Percentiles rank a stretch among this genome's conserved stretches.
Conservation (phyloP, 2,797 vertebrate species). For the Scyliorhinus canicula region DNA sequence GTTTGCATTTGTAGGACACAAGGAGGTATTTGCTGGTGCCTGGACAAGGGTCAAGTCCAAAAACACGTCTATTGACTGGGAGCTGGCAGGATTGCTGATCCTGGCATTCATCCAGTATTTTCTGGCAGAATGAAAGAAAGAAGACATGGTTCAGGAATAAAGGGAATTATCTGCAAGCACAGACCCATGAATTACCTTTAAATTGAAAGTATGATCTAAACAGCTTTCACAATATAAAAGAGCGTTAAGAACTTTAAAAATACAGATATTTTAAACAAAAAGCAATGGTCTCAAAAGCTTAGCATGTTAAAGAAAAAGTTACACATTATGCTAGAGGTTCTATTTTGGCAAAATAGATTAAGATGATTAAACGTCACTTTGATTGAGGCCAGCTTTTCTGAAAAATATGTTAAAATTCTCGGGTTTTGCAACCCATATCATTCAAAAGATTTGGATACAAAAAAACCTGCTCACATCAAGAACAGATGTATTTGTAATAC, state of each 20-base stretch:
- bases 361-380: background rate
- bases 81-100: constrained; percentile 82
- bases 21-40: constrained; percentile 85
- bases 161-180: constrained; percentile 42
- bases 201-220: constrained; percentile 43
- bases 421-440: background rate
- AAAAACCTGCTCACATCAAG: background rate
- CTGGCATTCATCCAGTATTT: constrained; percentile 93
- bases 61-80: constrained; percentile 84
- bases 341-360: background rate
- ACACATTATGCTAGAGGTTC: background rate
- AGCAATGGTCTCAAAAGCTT: background rate
- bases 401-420: background rate
- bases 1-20: constrained; percentile 94
- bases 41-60: constrained; percentile 87
- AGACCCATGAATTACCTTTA: constrained; percentile 43
- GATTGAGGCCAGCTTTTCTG: background rate
- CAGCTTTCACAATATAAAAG: constrained; percentile 34
- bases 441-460: background rate
- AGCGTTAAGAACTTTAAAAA: constrained; percentile 44
- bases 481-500: background rate
- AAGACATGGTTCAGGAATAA: constrained; percentile 55
- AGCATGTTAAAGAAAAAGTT: background rate
- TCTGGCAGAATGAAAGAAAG: constrained; percentile 63
- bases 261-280: background rate